A percentile compares a stretch with the other conserved stretches of the same genome.
Evolutionary conservation across 2,113 vertebrate species (phyloP).

Genomic region (Indri indri): DNA sequence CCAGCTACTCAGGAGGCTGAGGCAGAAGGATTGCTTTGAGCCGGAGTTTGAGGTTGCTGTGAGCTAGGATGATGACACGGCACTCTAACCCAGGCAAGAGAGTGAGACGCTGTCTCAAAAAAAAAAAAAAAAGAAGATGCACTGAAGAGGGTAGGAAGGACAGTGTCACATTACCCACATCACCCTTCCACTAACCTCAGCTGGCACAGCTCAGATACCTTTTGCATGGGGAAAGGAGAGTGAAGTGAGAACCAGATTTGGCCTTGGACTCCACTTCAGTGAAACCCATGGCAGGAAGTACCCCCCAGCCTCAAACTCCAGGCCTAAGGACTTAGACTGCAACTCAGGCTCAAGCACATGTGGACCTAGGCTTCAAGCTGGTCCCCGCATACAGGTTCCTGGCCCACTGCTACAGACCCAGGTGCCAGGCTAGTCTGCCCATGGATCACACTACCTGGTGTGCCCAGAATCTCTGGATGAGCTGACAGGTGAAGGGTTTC

Average conservation of each 20-base stretch:
- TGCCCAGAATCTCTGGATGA: neutral
- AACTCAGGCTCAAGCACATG: neutral
- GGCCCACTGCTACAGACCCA: neutral
- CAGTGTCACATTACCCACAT: too few species aligned
- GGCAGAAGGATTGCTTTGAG: too few species aligned
- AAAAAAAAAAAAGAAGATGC: too few species aligned
- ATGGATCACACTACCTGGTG: neutral
- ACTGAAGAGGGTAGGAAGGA: too few species aligned
- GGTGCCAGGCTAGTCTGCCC: neutral
- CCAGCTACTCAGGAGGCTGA: too few species aligned
- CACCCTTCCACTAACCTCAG: too few species aligned
- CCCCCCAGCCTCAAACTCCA: neutral
- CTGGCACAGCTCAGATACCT: too few species aligned
- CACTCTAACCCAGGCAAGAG: too few species aligned
- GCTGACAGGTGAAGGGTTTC: neutral
- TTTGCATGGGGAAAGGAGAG: too few species aligned
- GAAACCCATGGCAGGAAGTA: neutral
- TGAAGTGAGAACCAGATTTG: neutral
- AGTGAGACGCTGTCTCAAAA: too few species aligned
- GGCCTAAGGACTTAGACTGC: neutral
- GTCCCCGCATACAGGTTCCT: neutral
- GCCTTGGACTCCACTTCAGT: neutral
- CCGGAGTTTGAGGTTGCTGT: too few species aligned
- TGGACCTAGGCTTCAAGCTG: neutral
- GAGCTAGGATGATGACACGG: too few species aligned